Percentiles rank a stretch among this genome's conserved stretches.
Evolutionary conservation across 1,140 invertebrate genomes (phyloP).

Genomic region (Zaprionus africanus): DNA sequence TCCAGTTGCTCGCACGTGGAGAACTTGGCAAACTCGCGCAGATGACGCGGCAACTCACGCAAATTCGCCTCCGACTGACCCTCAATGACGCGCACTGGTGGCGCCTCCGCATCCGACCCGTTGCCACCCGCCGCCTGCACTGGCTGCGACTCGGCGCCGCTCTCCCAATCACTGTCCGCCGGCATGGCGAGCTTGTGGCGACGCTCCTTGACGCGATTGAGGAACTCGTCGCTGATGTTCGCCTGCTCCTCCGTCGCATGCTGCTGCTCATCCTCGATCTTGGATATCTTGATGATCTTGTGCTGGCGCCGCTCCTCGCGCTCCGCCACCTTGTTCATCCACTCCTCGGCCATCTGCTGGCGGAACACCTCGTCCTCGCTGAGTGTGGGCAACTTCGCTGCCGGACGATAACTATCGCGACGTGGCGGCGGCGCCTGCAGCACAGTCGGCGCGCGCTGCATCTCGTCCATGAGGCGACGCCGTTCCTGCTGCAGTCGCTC

Average conservation of each 20-base stretch:
- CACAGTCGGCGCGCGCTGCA: slow-evolving; percentile 66
- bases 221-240: slow-evolving; percentile 90
- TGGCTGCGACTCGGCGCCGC: slow-evolving; percentile 80
- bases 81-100: slow-evolving; percentile 84
- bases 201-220: slow-evolving; percentile 87
- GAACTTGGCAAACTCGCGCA: slow-evolving; percentile 89
- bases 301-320: slow-evolving; percentile 91
- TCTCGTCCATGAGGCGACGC: slow-evolving; percentile 82
- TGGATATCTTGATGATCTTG: slow-evolving; percentile 90
- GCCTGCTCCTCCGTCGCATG: slow-evolving; percentile 85
- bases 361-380: slow-evolving; percentile 88
- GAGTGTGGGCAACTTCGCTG: slow-evolving; percentile 83
- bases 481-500: slow-evolving; percentile 86
- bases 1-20: slow-evolving; percentile 70
- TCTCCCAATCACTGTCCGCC: slow-evolving; percentile 84
- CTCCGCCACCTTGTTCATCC: slow-evolving; percentile 90
- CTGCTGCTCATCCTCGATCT: slow-evolving; percentile 71
- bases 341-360: slow-evolving; percentile 92
- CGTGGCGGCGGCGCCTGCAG: slow-evolving; percentile 57
- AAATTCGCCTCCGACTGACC: slow-evolving; percentile 86
- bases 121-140: slow-evolving; percentile 85
- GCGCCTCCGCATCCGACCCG: slow-evolving; percentile 85
- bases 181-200: slow-evolving; percentile 78
- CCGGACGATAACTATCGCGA: slow-evolving; percentile 62
- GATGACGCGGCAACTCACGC: slow-evolving; percentile 88